Evolutionary conservation across 2,888 invertebrate species (phyloP).

Genomic region (Spisula solida): DNA sequence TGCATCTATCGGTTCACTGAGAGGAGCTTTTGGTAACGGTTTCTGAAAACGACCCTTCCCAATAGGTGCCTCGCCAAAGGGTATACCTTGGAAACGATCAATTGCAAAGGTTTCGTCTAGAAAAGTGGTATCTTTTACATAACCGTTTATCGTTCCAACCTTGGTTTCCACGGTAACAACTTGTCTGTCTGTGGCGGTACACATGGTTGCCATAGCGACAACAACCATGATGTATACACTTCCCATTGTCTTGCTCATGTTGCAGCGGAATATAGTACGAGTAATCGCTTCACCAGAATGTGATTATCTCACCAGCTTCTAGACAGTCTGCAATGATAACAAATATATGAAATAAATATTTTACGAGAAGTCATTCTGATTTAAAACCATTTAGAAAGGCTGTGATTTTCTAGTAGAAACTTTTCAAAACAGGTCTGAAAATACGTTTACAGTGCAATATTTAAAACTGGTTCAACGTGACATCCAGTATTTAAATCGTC

Average conservation of each 20-base stretch:
- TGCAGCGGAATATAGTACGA: neutral
- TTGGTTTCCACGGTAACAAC: constrained; percentile 19
- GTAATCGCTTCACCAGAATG: neutral
- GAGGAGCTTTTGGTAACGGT: constrained; percentile 44
- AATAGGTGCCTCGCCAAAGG: constrained; percentile 57
- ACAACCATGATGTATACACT: neutral
- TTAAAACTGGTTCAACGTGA: too few relatives aligned
- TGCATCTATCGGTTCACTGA: constrained; percentile 54
- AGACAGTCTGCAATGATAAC: too few relatives aligned
- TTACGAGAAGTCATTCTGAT: too few relatives aligned
- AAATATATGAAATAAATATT: too few relatives aligned
- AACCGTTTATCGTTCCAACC: constrained; percentile 16
- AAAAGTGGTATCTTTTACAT: constrained; percentile 10
- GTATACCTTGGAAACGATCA: constrained; percentile 58
- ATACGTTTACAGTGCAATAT: too few relatives aligned
- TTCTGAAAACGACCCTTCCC: constrained; percentile 61
- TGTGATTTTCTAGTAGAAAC: too few relatives aligned
- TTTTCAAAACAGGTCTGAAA: too few relatives aligned
- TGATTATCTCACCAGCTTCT: too few relatives aligned
- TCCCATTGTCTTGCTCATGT: neutral
- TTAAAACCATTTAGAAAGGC: too few relatives aligned
- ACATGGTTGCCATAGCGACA: neutral
- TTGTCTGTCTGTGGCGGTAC: neutral
- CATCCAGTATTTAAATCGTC: too few relatives aligned
- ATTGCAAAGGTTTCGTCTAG: neutral